phyloP scores from a whole-genome alignment of 2,113 vertebrate species.

The Anoura caudifer region DNA sequence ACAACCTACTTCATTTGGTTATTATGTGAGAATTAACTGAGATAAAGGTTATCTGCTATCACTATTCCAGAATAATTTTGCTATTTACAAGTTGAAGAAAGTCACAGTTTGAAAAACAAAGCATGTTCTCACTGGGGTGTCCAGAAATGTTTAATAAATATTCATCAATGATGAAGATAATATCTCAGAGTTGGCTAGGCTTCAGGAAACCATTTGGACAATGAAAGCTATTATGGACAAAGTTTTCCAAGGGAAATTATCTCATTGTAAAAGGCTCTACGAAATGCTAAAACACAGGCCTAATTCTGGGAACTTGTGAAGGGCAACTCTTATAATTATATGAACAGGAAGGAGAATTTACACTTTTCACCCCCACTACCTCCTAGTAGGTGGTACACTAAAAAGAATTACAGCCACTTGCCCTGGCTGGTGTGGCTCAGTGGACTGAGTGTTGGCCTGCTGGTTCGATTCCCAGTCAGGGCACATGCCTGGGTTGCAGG shows the following conservation, averaged over 20 bases:
- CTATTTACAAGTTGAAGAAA: slow-evolving; percentile 38
- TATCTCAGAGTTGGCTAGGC: slow-evolving; percentile 30
- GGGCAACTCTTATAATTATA: neutral
- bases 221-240: slow-evolving; percentile 33
- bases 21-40: neutral
- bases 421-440: too few relatives aligned
- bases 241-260: slow-evolving; percentile 58
- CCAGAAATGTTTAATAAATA: slow-evolving; percentile 41
- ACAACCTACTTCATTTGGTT: neutral
- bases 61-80: neutral
- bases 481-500: too few relatives aligned
- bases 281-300: neutral
- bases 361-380: neutral
- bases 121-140: neutral
- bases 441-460: too few relatives aligned
- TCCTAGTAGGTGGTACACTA: neutral
- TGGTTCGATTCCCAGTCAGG: too few relatives aligned
- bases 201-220: slow-evolving; percentile 31
- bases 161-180: slow-evolving; percentile 39
- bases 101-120: slow-evolving; percentile 16
- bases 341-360: neutral
- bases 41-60: neutral
- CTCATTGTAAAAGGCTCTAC: slow-evolving; percentile 9
- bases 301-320: slow-evolving; percentile 9
- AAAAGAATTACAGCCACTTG: neutral